Evolutionary conservation across 2,888 invertebrate genomes (phyloP).

Genomic region (Lasioglossum marginatum): DNA sequence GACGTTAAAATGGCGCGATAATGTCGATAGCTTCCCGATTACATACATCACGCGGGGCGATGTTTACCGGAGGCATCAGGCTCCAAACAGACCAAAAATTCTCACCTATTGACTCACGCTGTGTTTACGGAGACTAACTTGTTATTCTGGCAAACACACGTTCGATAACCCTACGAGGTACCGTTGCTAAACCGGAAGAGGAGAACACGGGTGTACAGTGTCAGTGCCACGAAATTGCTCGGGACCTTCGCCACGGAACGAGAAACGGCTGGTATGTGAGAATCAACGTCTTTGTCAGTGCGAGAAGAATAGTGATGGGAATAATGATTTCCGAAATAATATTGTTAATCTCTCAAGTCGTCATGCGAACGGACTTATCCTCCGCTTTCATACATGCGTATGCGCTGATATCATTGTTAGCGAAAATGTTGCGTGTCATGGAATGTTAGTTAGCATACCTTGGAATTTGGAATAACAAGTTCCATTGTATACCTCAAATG

Average conservation of each 20-base stretch:
- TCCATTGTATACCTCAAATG: neutral
- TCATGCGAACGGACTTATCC: neutral
- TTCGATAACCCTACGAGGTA: conserved; percentile 65
- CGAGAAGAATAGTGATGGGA: conserved; percentile 20
- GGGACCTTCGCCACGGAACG: conserved; percentile 75
- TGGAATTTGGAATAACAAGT: neutral
- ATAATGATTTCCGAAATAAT: conserved; percentile 12
- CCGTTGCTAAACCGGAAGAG: conserved; percentile 70
- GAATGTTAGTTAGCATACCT: neutral
- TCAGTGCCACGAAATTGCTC: conserved; percentile 79
- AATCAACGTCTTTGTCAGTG: conserved; percentile 60
- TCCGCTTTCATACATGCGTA: neutral
- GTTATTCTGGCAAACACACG: conserved; percentile 40
- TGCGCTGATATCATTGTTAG: neutral
- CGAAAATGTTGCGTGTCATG: neutral
- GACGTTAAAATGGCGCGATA: neutral
- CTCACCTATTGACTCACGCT: neutral
- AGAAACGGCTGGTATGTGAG: conserved; percentile 73
- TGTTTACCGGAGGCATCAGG: conserved; percentile 17
- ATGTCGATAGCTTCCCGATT: neutral
- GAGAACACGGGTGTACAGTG: conserved; percentile 69
- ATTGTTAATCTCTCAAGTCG: neutral
- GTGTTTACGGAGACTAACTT: conserved; percentile 30
- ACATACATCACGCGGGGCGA: neutral
- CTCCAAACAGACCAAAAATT: neutral